phyloP scores from a whole-genome alignment of 2,888 invertebrate species.

The Ophion ventricosus region DNA sequence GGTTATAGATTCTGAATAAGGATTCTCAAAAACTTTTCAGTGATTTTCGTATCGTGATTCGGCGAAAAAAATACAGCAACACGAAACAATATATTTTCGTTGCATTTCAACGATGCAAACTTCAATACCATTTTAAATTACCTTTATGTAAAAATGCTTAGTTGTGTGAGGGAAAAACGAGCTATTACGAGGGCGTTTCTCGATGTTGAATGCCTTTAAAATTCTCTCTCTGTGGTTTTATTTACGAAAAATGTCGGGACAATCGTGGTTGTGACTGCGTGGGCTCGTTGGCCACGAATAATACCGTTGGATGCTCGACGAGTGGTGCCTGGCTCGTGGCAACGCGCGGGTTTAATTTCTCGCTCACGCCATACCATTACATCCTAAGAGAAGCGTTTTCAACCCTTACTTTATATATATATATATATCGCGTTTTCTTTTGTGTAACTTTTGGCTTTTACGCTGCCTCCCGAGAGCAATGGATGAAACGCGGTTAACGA shows the following conservation, averaged over 20 bases:
- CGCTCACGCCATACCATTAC: constrained; percentile 58
- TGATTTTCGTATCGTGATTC: too few relatives aligned
- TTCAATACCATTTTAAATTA: too few relatives aligned
- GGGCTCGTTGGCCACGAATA: constrained; percentile 71
- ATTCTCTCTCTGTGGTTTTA: constrained; percentile 24
- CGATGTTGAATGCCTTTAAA: too few relatives aligned
- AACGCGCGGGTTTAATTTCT: constrained; percentile 69
- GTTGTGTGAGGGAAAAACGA: too few relatives aligned
- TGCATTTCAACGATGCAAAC: too few relatives aligned
- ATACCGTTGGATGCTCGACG: constrained; percentile 57
- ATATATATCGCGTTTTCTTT: constrained; percentile 25
- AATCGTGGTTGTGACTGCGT: constrained; percentile 69
- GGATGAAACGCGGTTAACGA: constrained; percentile 58
- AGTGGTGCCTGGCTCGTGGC: constrained; percentile 38
- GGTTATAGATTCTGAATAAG: too few relatives aligned
- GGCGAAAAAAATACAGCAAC: too few relatives aligned
- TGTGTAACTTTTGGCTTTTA: constrained; percentile 34
- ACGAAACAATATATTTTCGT: too few relatives aligned
- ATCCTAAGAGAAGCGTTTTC: constrained; percentile 53
- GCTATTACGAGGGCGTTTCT: too few relatives aligned
- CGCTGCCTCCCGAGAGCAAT: constrained; percentile 16
- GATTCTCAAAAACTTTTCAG: too few relatives aligned
- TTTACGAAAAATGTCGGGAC: constrained; percentile 69
- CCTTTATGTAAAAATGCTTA: too few relatives aligned
- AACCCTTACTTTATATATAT: constrained; percentile 28